These are phyloP conservation scores for Lissocephala sabroskyi DNA, from an alignment of 2,888 invertebrate genomes.

Conservation along the genomic window DNA sequence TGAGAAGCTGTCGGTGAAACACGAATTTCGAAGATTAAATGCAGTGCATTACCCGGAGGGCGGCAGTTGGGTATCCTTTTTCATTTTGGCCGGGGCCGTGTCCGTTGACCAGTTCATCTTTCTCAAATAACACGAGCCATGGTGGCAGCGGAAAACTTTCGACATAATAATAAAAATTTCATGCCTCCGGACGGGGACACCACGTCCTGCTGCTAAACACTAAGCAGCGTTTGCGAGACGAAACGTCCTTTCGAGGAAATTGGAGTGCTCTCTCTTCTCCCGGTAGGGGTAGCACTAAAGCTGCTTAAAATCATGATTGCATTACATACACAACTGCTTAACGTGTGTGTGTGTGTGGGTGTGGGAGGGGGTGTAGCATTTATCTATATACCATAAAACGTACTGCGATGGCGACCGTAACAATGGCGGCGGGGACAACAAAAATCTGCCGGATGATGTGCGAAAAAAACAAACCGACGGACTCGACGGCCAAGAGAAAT, in stretches of 20 bases:
- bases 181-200: conserved; percentile 33
- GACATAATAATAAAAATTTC: conserved; percentile 54
- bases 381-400: conserved; percentile 9
- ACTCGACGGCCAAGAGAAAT: neutral
- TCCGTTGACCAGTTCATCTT: conserved; percentile 46
- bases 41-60: conserved; percentile 41
- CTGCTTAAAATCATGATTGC: conserved; percentile 50
- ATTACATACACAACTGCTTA: conserved; percentile 28
- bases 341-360: neutral
- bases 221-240: too few species aligned
- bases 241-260: too few species aligned
- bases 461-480: conserved; percentile 17
- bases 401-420: conserved; percentile 21
- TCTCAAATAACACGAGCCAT: conserved; percentile 25
- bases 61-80: conserved; percentile 1
- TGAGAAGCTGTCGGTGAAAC: too few species aligned
- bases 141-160: conserved; percentile 34
- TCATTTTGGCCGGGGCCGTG: neutral
- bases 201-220: too few species aligned
- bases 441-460: conserved; percentile 47
- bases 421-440: conserved; percentile 19
- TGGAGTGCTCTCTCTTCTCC: neutral
- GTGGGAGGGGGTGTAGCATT: too few species aligned
- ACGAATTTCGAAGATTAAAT: conserved; percentile 60
- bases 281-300: conserved; percentile 32